Base-by-base conservation (phyloP, 2,113 vertebrate genomes). In the Passerina amoena region DNA sequence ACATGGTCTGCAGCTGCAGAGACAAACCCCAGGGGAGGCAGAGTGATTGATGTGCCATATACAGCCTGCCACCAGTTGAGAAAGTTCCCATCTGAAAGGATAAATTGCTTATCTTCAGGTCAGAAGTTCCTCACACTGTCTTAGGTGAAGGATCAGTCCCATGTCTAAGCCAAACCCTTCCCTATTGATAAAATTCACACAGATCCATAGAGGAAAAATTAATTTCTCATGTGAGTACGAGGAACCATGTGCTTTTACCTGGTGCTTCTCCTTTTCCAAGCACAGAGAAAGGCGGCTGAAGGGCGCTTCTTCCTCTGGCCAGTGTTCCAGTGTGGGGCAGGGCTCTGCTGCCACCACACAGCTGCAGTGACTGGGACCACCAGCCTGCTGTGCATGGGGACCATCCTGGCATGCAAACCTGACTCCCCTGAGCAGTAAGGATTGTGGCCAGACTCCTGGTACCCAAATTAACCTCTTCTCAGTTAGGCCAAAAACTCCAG, bases 1-100 rank as follows among this genome's bases (percentile, higher is more conserved):
- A 92, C 91, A 75, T 78, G 85, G 88, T 37, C 56, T 90, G 90
- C 95, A 97, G 96, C 93, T 96, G 94, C 30, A 7, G 28, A 57
- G 64, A 87, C 45, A 88, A 92, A 70, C 51, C 90, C 59, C 76
- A 56, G 63, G 90, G 92, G 90, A 92, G 31, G 64, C 51, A 93
- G 42, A 86, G 73, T 82, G 73, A 77, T 71, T 90, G 88, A 93
- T 70, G 82, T 83, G 88, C 79, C 76, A 68, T 63, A 69, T 31
- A 86, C 6, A 56, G 72, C 44, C 56, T 47, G 72, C 85, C 93
- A 95, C 90, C 85, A 94, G 79, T 57, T 61, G 72, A 93, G 66
- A 92, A 72, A n/a, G 66, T 31, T 90, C 64, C 81, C 82, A 90
- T 79, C 59, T 57, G 25, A 92, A 90, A 72, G 47, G 42, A 86